A percentile compares a stretch with the other conserved stretches of the same genome.
These are phyloP conservation scores for Drosophila aff. DNA, from an alignment of 1,140 invertebrate genomes.

Conservation along the genomic window DNA sequence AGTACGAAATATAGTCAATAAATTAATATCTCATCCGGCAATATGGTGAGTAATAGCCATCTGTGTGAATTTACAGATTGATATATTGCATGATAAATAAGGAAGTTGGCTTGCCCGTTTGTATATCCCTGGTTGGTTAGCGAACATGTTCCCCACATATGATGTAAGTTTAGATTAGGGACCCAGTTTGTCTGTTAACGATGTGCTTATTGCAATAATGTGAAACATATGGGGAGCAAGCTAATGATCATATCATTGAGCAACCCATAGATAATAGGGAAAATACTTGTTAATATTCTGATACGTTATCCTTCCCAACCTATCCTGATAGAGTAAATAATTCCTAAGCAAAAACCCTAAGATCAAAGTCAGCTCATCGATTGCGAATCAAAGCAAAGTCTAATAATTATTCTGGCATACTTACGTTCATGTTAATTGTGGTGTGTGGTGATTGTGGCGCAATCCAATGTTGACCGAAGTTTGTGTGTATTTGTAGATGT, in stretches of 20 bases:
- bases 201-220: constrained; percentile 12
- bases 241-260: constrained; percentile 4
- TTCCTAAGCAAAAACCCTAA: background rate
- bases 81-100: constrained; percentile 45
- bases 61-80: constrained; percentile 24
- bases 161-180: constrained; percentile 7
- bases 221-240: background rate
- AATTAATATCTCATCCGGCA: constrained; percentile 38
- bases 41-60: constrained; percentile 39
- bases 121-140: background rate
- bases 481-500: constrained; percentile 8
- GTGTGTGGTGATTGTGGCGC: constrained; percentile 32
- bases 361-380: constrained; percentile 10
- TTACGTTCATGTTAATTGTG: constrained; percentile 59
- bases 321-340: background rate
- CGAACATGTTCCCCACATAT: background rate
- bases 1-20: constrained; percentile 41
- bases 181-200: background rate
- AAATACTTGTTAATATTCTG: background rate
- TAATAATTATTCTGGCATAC: constrained; percentile 20
- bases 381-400: background rate
- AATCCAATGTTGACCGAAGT: constrained; percentile 52
- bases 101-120: background rate
- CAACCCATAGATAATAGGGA: background rate
- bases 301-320: background rate